Base-by-base conservation (phyloP, 2,113 vertebrate genomes). In the Cyanocitta stelleri region DNA sequence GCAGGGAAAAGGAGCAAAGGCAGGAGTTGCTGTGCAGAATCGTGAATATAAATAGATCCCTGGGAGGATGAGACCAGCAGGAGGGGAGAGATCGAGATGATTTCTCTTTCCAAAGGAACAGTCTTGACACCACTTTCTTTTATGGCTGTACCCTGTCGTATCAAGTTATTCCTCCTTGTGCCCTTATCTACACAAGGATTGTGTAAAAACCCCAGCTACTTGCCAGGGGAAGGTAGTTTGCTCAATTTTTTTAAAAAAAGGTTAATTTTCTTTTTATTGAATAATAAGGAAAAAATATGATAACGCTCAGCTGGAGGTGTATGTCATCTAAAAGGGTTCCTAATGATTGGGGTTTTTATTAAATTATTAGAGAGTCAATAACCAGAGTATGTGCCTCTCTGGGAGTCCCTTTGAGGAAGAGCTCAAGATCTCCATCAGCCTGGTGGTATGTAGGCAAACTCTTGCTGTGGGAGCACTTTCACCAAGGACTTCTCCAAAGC, bases 281-380 rank as follows among this genome's bases (percentile, higher is more conserved):
- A 88, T 67, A 94, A 32, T 75, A 61, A 73, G 39, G 35, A 78
- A 90, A 85, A 80, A 37, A 77, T 41, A 66, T 64, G 52, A 51
- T 89, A 69, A 85, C 82, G 58, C 33, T 89, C 33, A 69, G 66
- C 64, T 90, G 76, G 77, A 95, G 85, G 56, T 52, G n/a, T 68
- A 55, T 62, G 52, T 49, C 54, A 13, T 89, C 73, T 92, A 35
- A 95, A 97, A 87, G 61, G 39, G 58, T 86, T 96, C 80, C 44
- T 95, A 86, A 85, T 43, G 46, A 74, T 64, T 37, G 30, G 30
- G 19, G 20, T 91, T 94, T 49, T 33, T 71, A 80, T 6, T 76
- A 77, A 95, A 82, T 80, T 73, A 91, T 93, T 90, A 91, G 48
- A 23, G 33, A 63, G 71, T 86, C 93, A 72, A 52, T 95, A 89